phyloP scores from a whole-genome alignment of 2,797 vertebrate genomes.

The Siniperca scherzeri region DNA sequence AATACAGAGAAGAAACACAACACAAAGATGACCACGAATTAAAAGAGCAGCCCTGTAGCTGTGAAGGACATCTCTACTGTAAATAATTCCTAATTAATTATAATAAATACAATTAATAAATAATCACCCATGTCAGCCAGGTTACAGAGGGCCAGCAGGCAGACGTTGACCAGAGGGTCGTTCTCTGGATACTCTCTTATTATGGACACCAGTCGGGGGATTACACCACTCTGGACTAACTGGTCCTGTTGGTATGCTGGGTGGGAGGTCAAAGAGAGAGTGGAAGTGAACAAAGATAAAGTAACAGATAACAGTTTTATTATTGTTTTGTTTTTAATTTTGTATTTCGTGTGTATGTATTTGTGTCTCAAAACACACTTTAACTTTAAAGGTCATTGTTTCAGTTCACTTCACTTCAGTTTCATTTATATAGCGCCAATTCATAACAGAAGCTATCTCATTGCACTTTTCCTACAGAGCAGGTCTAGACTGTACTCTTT shows the following conservation, averaged over 20 bases:
- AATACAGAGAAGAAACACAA: neutral
- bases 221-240: conserved; percentile 89
- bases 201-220: conserved; percentile 89
- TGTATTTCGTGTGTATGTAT: neutral
- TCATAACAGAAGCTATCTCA: no score
- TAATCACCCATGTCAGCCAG: conserved; percentile 91
- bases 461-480: no score
- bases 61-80: neutral
- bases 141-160: conserved; percentile 91
- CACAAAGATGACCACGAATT: neutral
- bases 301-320: neutral
- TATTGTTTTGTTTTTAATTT: neutral
- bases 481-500: no score
- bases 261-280: conserved; percentile 9
- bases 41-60: neutral
- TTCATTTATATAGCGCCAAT: no score
- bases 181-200: conserved; percentile 89
- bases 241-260: conserved; percentile 90
- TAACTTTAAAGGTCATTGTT: neutral
- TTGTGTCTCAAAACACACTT: neutral
- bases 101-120: neutral
- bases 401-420: neutral
- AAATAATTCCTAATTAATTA: conserved; percentile 2
- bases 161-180: conserved; percentile 90
- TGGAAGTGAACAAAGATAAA: neutral